Evolutionary conservation across 2,797 vertebrate species (phyloP).

Genomic region (Pygocentrus nattereri): DNA sequence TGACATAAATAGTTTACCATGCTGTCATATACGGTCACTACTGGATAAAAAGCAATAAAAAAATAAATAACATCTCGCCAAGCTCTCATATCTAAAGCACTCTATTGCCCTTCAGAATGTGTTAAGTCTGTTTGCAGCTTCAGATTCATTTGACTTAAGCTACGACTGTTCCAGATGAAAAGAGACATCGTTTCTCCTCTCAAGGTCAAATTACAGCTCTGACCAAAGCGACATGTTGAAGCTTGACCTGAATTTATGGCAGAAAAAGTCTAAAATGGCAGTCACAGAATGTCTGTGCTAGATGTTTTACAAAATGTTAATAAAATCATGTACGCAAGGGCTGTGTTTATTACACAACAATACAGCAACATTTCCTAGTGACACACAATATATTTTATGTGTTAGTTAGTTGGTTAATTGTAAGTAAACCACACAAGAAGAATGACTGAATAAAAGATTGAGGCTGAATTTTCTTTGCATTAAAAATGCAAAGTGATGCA

Average conservation of each 20-base stretch:
- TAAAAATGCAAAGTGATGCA: too few species aligned
- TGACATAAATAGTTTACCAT: slow-evolving; percentile 15
- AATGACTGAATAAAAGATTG: too few species aligned
- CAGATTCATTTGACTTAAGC: slow-evolving; percentile 1
- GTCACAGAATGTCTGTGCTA: neutral
- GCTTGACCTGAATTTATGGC: slow-evolving; percentile 4
- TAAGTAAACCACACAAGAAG: neutral
- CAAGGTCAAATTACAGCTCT: slow-evolving; percentile 6
- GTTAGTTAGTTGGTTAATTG: neutral
- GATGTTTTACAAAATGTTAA: neutral
- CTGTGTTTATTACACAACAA: neutral
- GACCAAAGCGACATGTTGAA: neutral
- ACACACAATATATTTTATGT: neutral
- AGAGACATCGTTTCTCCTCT: neutral
- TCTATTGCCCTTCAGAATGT: neutral
- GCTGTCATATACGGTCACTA: slow-evolving; percentile 4
- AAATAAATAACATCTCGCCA: slow-evolving; percentile 4
- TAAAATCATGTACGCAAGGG: neutral
- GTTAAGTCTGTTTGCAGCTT: slow-evolving; percentile 7
- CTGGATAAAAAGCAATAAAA: slow-evolving; percentile 14
- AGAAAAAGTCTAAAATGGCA: neutral
- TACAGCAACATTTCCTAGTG: neutral
- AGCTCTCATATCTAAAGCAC: neutral
- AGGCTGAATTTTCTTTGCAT: too few species aligned
- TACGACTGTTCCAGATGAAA: slow-evolving; percentile 2